phyloP scores from a whole-genome alignment of 53 echinoderm and acorn worm genomes.

The Henricia sp. region DNA sequence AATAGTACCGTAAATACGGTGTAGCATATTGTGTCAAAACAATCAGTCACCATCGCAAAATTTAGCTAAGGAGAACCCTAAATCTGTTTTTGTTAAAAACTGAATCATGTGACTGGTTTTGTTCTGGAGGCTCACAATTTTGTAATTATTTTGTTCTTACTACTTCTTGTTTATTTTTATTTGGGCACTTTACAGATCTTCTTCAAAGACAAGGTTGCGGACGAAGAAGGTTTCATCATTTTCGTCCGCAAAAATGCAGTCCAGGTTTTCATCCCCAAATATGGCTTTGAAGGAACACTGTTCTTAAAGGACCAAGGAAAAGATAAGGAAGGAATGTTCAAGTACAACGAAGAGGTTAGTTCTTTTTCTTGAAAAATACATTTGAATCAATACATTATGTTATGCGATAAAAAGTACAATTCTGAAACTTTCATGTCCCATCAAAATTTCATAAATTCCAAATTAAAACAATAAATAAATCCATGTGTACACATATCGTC shows the following conservation, averaged over 20 bases:
- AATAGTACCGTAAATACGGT: no score
- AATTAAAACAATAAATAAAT: no score
- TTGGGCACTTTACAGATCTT: constrained; percentile 73
- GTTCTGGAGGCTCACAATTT: no score
- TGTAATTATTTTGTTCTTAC: not conserved
- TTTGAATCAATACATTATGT: not conserved
- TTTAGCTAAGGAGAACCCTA: no score
- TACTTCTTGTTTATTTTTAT: constrained; percentile 4
- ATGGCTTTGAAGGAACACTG: constrained; percentile 91
- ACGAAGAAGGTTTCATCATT: constrained; percentile 92
- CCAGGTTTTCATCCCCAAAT: constrained; percentile 97
- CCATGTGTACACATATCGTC: no score
- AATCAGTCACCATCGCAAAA: no score
- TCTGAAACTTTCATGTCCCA: no score
- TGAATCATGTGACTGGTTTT: no score
- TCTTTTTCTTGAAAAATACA: not conserved
- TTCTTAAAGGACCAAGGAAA: constrained; percentile 76
- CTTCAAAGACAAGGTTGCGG: constrained; percentile 81
- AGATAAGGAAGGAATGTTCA: constrained; percentile 77
- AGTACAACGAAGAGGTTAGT: constrained; percentile 90
- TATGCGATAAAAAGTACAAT: no score
- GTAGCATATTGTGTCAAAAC: no score
- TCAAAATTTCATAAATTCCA: no score
- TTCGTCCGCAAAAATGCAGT: constrained; percentile 92
- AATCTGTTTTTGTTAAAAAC: no score